A percentile compares a stretch with the other conserved stretches of the same genome.
These are phyloP conservation scores for Taphrorychus bicolor DNA, from an alignment of 2,888 invertebrate genomes.

Conservation along the genomic window DNA sequence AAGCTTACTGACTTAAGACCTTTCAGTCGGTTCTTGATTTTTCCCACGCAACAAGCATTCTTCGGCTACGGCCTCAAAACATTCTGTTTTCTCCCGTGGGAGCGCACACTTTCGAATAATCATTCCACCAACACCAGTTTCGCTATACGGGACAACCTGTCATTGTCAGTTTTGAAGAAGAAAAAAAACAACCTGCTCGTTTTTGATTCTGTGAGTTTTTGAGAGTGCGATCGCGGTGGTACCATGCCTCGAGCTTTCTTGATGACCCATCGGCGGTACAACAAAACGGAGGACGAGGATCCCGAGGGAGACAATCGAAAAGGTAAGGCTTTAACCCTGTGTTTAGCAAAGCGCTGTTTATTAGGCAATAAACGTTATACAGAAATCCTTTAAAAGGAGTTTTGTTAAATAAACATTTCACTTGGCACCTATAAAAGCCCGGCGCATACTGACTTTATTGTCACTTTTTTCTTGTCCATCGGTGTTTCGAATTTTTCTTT, in stretches of 20 bases:
- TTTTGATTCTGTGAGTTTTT: not conserved
- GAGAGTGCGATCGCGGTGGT: not conserved
- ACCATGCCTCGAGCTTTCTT: constrained; percentile 71
- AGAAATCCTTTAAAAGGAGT: not conserved
- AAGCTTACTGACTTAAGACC: constrained; percentile 57
- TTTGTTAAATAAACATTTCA: constrained; percentile 5
- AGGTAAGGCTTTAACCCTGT: constrained; percentile 22
- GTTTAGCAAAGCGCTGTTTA: constrained; percentile 3
- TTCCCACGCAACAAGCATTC: constrained; percentile 11
- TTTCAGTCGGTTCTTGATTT: constrained; percentile 50
- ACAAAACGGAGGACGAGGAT: constrained; percentile 57
- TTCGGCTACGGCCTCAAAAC: not conserved
- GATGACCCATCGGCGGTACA: constrained; percentile 68
- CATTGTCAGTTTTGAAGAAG: constrained; percentile 3
- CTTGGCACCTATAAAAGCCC: not conserved
- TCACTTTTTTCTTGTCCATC: not conserved
- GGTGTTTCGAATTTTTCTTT: not conserved
- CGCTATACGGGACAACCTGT: constrained; percentile 6
- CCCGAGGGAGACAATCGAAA: constrained; percentile 45
- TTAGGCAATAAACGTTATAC: too few relatives aligned
- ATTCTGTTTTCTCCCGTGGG: constrained; percentile 3
- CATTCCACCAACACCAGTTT: constrained; percentile 10
- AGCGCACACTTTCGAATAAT: not conserved
- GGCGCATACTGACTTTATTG: not conserved
- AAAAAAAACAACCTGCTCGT: not conserved